Conservation (phyloP, 2,113 vertebrate species). For the Paedocypris sp. region DNA sequence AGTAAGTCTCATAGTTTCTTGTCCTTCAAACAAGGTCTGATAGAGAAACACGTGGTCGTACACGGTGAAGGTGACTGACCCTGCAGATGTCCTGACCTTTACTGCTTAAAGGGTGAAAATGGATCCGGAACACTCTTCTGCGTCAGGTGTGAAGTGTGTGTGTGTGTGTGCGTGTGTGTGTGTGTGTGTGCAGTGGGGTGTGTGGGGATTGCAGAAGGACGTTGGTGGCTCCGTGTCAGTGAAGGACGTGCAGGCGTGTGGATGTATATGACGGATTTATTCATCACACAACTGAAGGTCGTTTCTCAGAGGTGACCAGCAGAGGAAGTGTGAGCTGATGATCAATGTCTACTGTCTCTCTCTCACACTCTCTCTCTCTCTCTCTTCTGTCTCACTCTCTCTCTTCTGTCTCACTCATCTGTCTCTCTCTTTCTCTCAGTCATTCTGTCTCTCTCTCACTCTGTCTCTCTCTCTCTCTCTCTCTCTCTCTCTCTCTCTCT, state of each 20-base stretch:
- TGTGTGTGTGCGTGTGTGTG: conserved; percentile 3
- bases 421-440: too few species aligned
- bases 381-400: too few species aligned
- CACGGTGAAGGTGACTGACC: conserved; percentile 15
- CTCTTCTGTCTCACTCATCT: too few species aligned
- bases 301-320: not conserved
- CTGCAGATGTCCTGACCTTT: conserved; percentile 13
- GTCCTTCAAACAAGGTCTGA: conserved; percentile 18
- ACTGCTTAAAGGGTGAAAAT: conserved; percentile 28
- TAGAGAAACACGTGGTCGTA: conserved; percentile 1
- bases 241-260: not conserved
- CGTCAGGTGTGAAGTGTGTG: conserved; percentile 16
- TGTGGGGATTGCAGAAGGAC: not conserved
- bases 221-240: not conserved
- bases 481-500: too few species aligned
- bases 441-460: too few species aligned
- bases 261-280: not conserved
- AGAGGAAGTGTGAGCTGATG: too few species aligned
- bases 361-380: too few species aligned
- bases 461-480: too few species aligned
- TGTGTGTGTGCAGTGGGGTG: not conserved
- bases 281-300: not conserved
- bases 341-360: too few species aligned
- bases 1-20: not conserved
- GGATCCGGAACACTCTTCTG: conserved; percentile 12